A percentile compares a stretch with the other conserved stretches of the same genome.
phyloP scores from a whole-genome alignment of 2,113 vertebrate genomes.

The Trematocara stigmaticum region DNA sequence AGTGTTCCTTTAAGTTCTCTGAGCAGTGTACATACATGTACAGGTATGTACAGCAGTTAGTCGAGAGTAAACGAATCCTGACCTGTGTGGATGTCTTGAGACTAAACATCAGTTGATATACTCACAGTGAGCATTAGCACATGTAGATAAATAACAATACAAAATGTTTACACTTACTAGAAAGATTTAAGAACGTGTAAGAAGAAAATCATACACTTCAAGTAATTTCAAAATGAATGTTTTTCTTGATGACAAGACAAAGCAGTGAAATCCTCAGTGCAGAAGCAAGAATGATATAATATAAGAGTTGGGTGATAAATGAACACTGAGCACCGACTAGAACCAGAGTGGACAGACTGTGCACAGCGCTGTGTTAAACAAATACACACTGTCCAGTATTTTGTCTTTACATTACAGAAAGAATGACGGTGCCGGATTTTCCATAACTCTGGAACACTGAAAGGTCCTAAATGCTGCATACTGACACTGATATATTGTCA shows the following conservation, averaged over 20 bases:
- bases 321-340: not conserved
- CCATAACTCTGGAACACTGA: not conserved
- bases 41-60: not conserved
- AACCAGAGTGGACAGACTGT: not conserved
- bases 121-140: not conserved
- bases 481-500: not conserved
- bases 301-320: not conserved
- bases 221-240: not conserved
- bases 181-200: not conserved
- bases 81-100: not conserved
- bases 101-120: not conserved
- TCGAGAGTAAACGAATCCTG: not conserved
- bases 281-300: not conserved
- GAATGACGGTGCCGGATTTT: not conserved
- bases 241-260: not conserved
- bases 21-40: not conserved
- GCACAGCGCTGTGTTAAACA: not conserved
- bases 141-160: not conserved
- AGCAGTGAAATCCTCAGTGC: accelerated
- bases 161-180: not conserved
- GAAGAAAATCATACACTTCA: not conserved
- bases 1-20: not conserved
- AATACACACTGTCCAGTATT: not conserved
- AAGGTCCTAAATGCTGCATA: not conserved
- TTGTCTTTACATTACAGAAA: not conserved